phyloP scores from a whole-genome alignment of 1,140 invertebrate genomes.

The Aphis gossypii region DNA sequence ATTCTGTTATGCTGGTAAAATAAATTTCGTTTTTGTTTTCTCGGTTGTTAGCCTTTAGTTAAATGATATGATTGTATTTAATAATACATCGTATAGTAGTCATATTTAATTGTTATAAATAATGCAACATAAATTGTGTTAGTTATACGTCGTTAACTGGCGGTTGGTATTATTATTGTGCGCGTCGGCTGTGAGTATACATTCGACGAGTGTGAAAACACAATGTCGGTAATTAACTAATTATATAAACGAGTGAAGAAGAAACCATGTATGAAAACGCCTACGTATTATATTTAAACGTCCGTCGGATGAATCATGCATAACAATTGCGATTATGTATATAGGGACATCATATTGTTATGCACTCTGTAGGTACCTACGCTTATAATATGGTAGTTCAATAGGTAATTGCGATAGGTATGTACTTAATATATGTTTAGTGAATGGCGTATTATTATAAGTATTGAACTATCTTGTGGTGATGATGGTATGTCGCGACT shows the following conservation, averaged over 20 bases:
- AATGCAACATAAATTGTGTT: no score
- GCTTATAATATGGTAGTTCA: neutral
- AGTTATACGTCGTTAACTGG: no score
- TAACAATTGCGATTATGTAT: neutral
- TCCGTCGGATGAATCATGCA: neutral
- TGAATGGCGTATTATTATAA: neutral
- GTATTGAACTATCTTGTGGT: no score
- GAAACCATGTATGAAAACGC: conserved; percentile 22
- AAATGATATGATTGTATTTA: no score
- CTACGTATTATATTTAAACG: neutral
- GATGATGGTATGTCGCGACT: no score
- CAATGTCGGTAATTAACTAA: conserved; percentile 38
- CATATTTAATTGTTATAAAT: no score
- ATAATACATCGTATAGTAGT: no score
- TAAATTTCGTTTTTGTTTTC: no score
- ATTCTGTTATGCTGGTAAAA: no score
- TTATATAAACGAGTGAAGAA: neutral
- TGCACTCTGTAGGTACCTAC: neutral
- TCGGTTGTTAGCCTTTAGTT: no score
- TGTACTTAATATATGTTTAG: neutral
- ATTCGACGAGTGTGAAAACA: conserved; percentile 16
- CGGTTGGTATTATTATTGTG: neutral
- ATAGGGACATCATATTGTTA: neutral
- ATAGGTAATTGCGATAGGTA: neutral
- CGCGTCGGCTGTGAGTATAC: no score